Evolutionary conservation across 2,888 invertebrate genomes (phyloP), one percentile per base, ranked within the genome.

Genomic region (Lycaena phlaeas): DNA sequence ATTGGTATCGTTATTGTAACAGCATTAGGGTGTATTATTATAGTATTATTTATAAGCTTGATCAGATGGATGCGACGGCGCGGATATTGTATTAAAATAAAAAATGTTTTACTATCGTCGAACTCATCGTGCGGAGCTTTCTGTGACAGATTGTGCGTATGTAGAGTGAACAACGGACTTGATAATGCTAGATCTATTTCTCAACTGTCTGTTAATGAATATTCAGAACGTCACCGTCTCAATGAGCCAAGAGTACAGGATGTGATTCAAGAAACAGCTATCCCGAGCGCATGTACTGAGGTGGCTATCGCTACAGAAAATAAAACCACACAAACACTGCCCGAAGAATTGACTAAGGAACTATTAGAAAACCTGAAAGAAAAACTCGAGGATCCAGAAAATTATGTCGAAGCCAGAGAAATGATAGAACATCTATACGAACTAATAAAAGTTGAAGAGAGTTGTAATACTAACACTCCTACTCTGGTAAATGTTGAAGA

Each of bases 371-470:
- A 88, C 48, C 72, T 93, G 10, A 85, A 89, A 42, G 88, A 89
- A 51, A 88, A 89, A 55, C 64, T 93, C 4, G 90, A 91, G 53
- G 90, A 90, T 59, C 92, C 92, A 0, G 87, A 89, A 40, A 89
- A 91, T 43, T 91, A 91, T 52, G 87, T 89, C 40, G 90, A 92
- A 59, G 92, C 92, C 2, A 82, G 90, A 27, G 91, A 92, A 66
- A 90, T 91, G 82, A 92, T 93, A 45, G 92, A 92, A 59, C 89
- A 91, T 54, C 73, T 92, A 4, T 92, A 92, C 56, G 92, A 91
- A 64, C 84, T 91, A 38, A 90, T 92, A 36, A 90, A 91, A 60
- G 87, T 90, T 2, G 90, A 90, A 56, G 90, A 91, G 53, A 88
- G 85, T 47, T 88, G 88, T 52, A 87, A 87, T 47, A 79, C 82